Percentiles rank a stretch among this genome's conserved stretches.
These are phyloP conservation scores for Orius insidiosus DNA, from an alignment of 1,140 invertebrate species.

Conservation along the genomic window DNA sequence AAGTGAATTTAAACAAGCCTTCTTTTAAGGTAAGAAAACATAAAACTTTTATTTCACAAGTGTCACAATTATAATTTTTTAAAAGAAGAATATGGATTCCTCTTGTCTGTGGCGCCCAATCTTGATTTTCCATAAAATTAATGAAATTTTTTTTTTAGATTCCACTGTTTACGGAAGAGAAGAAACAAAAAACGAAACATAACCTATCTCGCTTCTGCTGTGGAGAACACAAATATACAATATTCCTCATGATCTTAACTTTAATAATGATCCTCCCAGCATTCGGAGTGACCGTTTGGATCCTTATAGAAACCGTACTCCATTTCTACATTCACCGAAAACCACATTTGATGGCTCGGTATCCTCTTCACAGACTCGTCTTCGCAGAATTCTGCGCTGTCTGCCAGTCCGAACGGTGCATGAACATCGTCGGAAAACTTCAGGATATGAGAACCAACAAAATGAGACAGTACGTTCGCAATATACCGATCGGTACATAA, in stretches of 20 bases:
- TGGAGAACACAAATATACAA: too few relatives aligned
- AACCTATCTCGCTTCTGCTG: too few relatives aligned
- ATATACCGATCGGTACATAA: slow-evolving; percentile 7
- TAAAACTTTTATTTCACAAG: too few relatives aligned
- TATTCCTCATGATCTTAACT: slow-evolving; percentile 1
- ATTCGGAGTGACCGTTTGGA: slow-evolving; percentile 1
- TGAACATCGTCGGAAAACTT: slow-evolving; percentile 29
- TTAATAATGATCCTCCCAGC: slow-evolving; percentile 5
- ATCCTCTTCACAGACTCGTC: slow-evolving; percentile 23
- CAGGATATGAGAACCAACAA: slow-evolving; percentile 26
- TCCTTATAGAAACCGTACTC: slow-evolving; percentile 3
- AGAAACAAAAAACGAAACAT: too few relatives aligned
- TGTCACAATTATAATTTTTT: too few relatives aligned
- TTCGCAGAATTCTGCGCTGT: slow-evolving; percentile 35
- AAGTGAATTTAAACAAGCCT: too few relatives aligned
- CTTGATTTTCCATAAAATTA: too few relatives aligned
- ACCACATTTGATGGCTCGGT: slow-evolving; percentile 19
- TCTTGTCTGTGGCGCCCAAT: too few relatives aligned
- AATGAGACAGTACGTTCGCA: slow-evolving; percentile 10
- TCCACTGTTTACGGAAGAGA: too few relatives aligned
- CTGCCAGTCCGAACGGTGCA: slow-evolving; percentile 31
- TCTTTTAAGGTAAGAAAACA: too few relatives aligned
- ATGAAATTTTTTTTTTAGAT: too few relatives aligned
- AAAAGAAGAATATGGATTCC: too few relatives aligned
- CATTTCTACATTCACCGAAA: slow-evolving; percentile 4